These are phyloP conservation scores for Drosophila novamexicana DNA, from an alignment of 1,140 invertebrate genomes.

Conservation along the genomic window DNA sequence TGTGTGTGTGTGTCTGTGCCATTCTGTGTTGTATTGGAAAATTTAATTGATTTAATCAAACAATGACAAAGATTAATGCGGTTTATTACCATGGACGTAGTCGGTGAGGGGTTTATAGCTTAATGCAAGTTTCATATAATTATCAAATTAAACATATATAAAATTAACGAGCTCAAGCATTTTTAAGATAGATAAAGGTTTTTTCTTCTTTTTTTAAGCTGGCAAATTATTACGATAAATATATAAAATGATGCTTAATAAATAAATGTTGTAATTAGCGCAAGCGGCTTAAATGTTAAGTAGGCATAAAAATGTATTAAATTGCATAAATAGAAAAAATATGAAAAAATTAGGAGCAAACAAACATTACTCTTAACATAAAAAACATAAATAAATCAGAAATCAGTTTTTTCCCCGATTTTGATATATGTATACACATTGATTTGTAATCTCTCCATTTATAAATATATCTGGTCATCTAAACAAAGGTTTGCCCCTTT, in stretches of 20 bases:
- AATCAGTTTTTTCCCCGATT: too few relatives aligned
- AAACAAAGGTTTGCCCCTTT: too few relatives aligned
- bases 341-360: too few relatives aligned
- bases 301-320: too few relatives aligned
- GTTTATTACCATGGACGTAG: conserved; percentile 2
- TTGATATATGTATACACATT: too few relatives aligned
- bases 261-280: background rate
- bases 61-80: conserved; percentile 58
- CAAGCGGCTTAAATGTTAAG: too few relatives aligned
- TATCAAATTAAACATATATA: conserved; percentile 4
- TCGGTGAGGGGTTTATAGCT: background rate
- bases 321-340: too few relatives aligned
- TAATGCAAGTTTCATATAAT: background rate
- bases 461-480: too few relatives aligned
- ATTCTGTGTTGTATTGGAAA: conserved; percentile 29
- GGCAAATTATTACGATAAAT: background rate
- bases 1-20: conserved; percentile 2
- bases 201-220: background rate
- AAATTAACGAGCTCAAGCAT: conserved; percentile 1
- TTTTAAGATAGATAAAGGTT: background rate
- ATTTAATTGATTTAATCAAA: conserved; percentile 66
- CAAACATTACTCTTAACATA: too few relatives aligned
- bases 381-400: too few relatives aligned
- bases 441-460: too few relatives aligned
- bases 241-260: background rate